phyloP scores from a whole-genome alignment of 2,113 vertebrate species.

The Phalacrocorax aristotelis region DNA sequence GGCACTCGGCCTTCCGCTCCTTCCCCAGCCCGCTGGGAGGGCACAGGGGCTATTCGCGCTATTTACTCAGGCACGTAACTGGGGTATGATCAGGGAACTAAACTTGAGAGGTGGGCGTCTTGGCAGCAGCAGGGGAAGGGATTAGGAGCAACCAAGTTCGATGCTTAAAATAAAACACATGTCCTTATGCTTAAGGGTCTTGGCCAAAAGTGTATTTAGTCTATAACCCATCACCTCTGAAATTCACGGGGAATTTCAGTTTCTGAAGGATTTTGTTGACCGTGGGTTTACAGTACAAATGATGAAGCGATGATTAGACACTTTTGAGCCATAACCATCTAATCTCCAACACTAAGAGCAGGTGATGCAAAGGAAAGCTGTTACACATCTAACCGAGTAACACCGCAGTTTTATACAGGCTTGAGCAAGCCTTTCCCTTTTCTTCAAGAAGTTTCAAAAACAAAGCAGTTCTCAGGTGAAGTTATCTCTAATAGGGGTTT shows the following conservation, averaged over 20 bases:
- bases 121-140: constrained; percentile 34
- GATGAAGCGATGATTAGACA: background rate
- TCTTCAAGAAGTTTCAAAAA: background rate
- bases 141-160: constrained; percentile 58
- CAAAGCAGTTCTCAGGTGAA: background rate
- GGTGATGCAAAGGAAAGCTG: background rate
- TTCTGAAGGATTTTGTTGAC: background rate
- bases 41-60: background rate
- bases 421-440: background rate
- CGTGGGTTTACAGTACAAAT: background rate
- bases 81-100: background rate
- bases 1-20: background rate
- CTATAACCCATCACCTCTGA: background rate
- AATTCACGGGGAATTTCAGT: background rate
- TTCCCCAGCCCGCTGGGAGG: background rate
- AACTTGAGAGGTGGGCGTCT: constrained; percentile 8
- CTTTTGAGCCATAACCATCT: background rate
- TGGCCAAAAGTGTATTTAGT: background rate
- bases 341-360: background rate
- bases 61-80: background rate
- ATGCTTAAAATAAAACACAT: constrained; percentile 62
- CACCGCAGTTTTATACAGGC: background rate
- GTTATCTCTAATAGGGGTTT: background rate
- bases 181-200: background rate
- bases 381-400: background rate